These are phyloP conservation scores for Pelagia noctiluca DNA, from an alignment of 30 jellyfish, hydroid and myxozoan species.

Conservation along the genomic window DNA sequence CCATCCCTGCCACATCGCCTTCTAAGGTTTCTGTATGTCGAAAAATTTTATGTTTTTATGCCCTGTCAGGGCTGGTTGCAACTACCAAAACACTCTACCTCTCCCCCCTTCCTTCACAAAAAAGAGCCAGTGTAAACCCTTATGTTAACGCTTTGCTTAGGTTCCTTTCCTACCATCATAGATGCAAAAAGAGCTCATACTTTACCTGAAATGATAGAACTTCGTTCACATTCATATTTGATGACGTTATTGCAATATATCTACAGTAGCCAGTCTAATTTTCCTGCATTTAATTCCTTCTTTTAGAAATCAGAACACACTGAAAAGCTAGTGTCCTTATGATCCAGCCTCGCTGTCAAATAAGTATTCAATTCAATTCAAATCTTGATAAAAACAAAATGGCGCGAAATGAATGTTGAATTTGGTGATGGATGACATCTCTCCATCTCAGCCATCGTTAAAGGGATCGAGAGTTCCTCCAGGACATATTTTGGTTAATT, in stretches of 20 bases:
- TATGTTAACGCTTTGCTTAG: neutral
- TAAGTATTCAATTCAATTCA: too few relatives aligned
- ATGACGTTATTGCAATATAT: too few relatives aligned
- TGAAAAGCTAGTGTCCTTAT: too few relatives aligned
- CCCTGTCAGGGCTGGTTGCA: neutral
- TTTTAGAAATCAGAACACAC: too few relatives aligned
- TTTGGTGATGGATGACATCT: too few relatives aligned
- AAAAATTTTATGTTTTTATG: neutral
- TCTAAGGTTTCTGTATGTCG: neutral
- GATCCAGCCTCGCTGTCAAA: too few relatives aligned
- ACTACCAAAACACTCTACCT: neutral
- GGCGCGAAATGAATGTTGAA: too few relatives aligned
- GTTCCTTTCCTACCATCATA: neutral
- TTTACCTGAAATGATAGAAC: constrained; percentile 73
- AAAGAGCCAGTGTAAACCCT: neutral
- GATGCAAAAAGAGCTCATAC: neutral
- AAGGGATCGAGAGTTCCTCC: constrained; percentile 90
- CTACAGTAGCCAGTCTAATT: too few relatives aligned
- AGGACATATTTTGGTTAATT: constrained; percentile 78
- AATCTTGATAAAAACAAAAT: too few relatives aligned
- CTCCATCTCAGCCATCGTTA: constrained; percentile 84
- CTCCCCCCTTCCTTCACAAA: neutral
- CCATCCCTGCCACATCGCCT: too few relatives aligned
- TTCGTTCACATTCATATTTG: constrained; percentile 88
- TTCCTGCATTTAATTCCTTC: too few relatives aligned